Percentiles rank a stretch among this genome's conserved stretches.
phyloP scores from a whole-genome alignment of 2,113 vertebrate genomes.

The Heterotilapia buettikoferi region DNA sequence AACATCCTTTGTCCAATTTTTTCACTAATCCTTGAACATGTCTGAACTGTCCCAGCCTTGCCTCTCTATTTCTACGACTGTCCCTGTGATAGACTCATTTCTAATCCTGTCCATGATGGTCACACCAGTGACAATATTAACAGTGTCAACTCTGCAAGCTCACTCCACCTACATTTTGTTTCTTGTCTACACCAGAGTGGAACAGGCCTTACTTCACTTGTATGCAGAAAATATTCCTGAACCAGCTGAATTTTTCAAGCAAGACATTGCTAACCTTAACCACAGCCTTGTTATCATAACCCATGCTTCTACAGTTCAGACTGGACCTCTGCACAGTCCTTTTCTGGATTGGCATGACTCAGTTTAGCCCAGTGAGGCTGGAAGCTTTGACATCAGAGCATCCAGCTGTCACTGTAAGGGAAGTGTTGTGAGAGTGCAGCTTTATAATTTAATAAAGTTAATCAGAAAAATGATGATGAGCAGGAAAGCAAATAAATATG shows the following conservation, averaged over 20 bases:
- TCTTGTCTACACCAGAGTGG: background rate
- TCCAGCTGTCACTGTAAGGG: background rate
- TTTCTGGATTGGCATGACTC: background rate
- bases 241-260: background rate
- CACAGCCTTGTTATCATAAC: background rate
- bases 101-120: background rate
- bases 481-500: background rate
- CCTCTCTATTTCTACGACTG: background rate
- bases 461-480: background rate
- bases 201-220: background rate
- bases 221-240: background rate
- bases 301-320: background rate
- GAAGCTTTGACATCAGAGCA: background rate
- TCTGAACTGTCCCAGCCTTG: background rate
- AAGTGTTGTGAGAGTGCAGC: background rate
- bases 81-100: background rate
- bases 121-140: background rate
- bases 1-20: background rate
- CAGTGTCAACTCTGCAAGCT: background rate
- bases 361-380: background rate
- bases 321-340: background rate
- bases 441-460: background rate
- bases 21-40: background rate
- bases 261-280: background rate
- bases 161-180: background rate